Evolutionary conservation across 2,888 invertebrate genomes (phyloP), one percentile per base, ranked within the genome.

Genomic region (Stramonita haemastoma): DNA sequence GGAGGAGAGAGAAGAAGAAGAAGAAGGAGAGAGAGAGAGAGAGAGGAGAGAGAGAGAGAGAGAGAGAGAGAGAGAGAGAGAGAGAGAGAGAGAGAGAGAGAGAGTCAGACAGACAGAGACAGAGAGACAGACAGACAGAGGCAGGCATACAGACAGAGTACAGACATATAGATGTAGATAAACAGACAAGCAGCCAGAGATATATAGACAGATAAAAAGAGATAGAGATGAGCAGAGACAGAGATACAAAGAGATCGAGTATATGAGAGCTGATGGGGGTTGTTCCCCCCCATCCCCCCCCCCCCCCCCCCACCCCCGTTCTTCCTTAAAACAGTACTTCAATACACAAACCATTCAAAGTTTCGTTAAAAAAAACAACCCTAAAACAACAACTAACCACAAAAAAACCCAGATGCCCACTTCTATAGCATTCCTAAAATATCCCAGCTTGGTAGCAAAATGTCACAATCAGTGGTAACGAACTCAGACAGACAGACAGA

Each of bases 11-110:
- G 22, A 17, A 26, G 5, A 26, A 22, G 70, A 17, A 22, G 26
- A 26, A 70, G 22, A 22, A 70, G 15, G 22, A 26, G 32, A 32
- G 32, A 8, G 32, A 32, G 17, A 32, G 8, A 32, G 32, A 32
- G 32, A 79, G 77, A 79, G 29, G 32, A 79, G 29, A 79, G 29
- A 79, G 77, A 79, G 32, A 79, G 29, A 29, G 77, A 79, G 29
- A 79, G 77, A 79, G 29, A 29, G 77, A 29, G 32, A 29, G 77
- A 79, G 29, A 29, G 32, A 22, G 77, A 79, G 29, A 22, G 32
- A 79, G 32, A 22, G 77, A 79, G 77, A 79, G 77, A 79, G 77
- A 79, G 32, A 79, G 77, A 79, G 77, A 29, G 77, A 29, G 34
- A 32, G 34, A 34, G 79, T 2, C 17, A 32, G 34, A 79, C 17